A percentile compares a stretch with the other conserved stretches of the same genome.
Evolutionary conservation across 2,113 vertebrate genomes (phyloP).

Genomic region (Talpa occidentalis): DNA sequence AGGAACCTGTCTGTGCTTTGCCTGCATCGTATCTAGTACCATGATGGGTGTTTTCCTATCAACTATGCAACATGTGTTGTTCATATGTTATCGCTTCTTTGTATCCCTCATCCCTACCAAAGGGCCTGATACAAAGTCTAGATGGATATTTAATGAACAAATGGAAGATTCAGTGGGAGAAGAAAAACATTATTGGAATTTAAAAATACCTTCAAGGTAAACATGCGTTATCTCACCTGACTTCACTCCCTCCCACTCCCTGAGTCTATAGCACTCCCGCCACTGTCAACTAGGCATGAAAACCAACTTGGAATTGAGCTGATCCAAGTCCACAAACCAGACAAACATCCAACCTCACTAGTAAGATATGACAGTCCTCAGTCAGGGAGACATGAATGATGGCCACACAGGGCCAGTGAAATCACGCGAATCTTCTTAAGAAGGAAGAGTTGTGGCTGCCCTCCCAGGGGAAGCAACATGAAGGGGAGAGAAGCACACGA

Average conservation of each 20-base stretch:
- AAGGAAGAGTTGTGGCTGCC: neutral
- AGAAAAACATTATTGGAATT: neutral
- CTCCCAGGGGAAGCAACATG: too few relatives aligned
- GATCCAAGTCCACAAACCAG: neutral
- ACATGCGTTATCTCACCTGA: neutral
- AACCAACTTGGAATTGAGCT: neutral
- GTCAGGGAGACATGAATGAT: neutral
- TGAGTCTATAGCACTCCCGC: neutral
- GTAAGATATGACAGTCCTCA: neutral
- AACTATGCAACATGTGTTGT: neutral
- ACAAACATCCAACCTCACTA: neutral
- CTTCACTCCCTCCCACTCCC: neutral
- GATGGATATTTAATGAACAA: constrained; percentile 11
- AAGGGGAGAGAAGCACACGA: fast-evolving
- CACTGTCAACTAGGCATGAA: neutral
- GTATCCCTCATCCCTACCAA: neutral
- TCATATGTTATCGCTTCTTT: neutral
- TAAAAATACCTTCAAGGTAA: neutral
- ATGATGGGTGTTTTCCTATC: neutral
- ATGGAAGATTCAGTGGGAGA: neutral
- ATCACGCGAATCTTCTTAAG: neutral
- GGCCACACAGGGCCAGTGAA: neutral
- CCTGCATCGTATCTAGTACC: neutral
- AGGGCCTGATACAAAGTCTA: neutral
- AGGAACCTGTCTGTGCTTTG: neutral